Evolutionary conservation across 2,113 vertebrate genomes (phyloP).

Genomic region (Phodopus roborovskii): DNA sequence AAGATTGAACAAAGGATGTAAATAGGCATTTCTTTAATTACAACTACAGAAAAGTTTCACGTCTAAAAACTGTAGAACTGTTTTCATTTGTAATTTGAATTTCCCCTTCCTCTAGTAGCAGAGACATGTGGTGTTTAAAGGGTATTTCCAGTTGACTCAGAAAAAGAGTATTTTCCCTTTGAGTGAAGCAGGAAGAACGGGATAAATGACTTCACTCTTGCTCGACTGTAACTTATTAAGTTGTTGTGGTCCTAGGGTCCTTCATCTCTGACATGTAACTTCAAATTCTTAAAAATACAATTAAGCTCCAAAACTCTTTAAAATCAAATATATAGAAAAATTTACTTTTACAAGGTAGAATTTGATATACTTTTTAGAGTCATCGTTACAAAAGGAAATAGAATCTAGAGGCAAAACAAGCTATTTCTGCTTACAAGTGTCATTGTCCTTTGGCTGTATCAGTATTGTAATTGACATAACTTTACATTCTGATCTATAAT

Average conservation of each 20-base stretch:
- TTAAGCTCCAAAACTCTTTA: conserved; percentile 35
- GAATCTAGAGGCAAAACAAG: background rate
- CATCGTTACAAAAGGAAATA: background rate
- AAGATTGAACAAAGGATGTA: background rate
- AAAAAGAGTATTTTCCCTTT: conserved; percentile 10
- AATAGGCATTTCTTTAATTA: background rate
- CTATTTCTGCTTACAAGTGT: background rate
- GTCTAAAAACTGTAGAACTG: background rate
- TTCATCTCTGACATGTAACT: conserved; percentile 23
- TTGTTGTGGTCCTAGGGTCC: background rate
- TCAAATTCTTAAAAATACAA: conserved; percentile 34
- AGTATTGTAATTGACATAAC: background rate
- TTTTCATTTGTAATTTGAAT: conserved; percentile 32
- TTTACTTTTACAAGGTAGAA: background rate
- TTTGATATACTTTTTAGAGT: background rate
- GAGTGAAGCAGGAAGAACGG: background rate
- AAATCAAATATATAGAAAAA: background rate
- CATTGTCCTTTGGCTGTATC: background rate
- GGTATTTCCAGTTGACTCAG: conserved; percentile 64
- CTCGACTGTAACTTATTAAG: background rate
- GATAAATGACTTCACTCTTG: conserved; percentile 1
- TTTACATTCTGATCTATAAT: conserved; percentile 20
- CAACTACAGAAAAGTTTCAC: conserved; percentile 1
- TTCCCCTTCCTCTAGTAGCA: background rate
- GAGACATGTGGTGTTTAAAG: conserved; percentile 6